These are phyloP conservation scores for Adelosebastes latens DNA, from an alignment of 2,797 vertebrate genomes.

Conservation along the genomic window DNA sequence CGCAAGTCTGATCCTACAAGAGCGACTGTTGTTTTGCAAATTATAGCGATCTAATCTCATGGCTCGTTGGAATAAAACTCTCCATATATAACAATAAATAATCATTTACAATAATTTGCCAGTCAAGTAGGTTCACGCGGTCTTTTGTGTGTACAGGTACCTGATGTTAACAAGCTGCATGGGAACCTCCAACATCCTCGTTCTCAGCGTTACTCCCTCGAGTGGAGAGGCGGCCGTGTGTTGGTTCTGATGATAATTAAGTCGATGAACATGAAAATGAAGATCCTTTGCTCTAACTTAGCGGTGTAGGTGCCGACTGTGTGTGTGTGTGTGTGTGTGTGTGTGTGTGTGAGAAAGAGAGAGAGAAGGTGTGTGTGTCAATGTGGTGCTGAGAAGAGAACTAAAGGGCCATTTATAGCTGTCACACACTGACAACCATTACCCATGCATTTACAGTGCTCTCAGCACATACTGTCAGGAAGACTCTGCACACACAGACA, in stretches of 20 bases:
- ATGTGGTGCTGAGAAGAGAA: slow-evolving; percentile 68
- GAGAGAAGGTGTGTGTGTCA: slow-evolving; percentile 49
- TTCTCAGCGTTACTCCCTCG: slow-evolving; percentile 35
- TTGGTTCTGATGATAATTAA: slow-evolving; percentile 62
- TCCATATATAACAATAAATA: slow-evolving; percentile 8
- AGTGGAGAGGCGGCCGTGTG: slow-evolving; percentile 35
- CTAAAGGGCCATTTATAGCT: slow-evolving; percentile 79
- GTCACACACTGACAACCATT: slow-evolving; percentile 78
- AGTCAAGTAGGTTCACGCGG: slow-evolving; percentile 1
- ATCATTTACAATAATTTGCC: slow-evolving; percentile 10
- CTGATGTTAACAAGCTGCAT: slow-evolving; percentile 48
- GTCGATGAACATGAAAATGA: slow-evolving; percentile 61
- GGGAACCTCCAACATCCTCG: slow-evolving; percentile 38
- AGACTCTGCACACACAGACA: slow-evolving; percentile 28
- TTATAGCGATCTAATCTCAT: background rate
- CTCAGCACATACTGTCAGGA: slow-evolving; percentile 69
- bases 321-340: slow-evolving; percentile 23
- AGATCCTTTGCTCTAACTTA: slow-evolving; percentile 43
- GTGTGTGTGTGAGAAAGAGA: slow-evolving; percentile 25
- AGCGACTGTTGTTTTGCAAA: background rate
- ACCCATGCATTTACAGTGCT: slow-evolving; percentile 78
- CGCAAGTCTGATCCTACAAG: background rate
- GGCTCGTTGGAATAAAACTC: slow-evolving; percentile 6
- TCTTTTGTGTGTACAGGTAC: slow-evolving; percentile 25
- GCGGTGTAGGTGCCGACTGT: slow-evolving; percentile 18